Percentiles rank a stretch among this genome's conserved stretches.
These are phyloP conservation scores for Trichopoda pennipes DNA, from an alignment of 2,888 invertebrate genomes.

Conservation along the genomic window DNA sequence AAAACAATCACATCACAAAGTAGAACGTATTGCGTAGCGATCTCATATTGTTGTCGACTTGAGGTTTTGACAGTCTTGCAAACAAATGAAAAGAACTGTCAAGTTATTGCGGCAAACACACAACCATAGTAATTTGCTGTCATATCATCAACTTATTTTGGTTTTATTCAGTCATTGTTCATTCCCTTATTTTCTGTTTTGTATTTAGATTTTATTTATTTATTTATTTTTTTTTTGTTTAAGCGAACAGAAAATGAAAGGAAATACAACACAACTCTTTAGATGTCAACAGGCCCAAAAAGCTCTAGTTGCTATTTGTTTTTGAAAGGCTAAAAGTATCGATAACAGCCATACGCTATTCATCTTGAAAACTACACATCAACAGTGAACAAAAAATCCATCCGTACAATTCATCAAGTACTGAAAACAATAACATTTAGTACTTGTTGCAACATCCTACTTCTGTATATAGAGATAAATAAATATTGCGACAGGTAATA, in stretches of 20 bases:
- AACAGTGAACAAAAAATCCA: not conserved
- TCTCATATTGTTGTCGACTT: conserved; percentile 64
- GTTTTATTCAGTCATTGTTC: conserved; percentile 58
- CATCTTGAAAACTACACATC: conserved; percentile 29
- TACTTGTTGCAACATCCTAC: conserved; percentile 8
- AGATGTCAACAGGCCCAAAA: conserved; percentile 62
- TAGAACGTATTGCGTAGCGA: conserved; percentile 60
- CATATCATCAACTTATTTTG: conserved; percentile 69
- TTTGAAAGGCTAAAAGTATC: conserved; percentile 63
- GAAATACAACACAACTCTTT: conserved; percentile 51
- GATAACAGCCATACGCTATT: conserved; percentile 58
- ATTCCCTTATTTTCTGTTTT: conserved; percentile 13
- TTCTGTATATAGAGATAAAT: conserved; percentile 41
- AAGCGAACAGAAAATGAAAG: conserved; percentile 42
- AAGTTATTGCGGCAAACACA: conserved; percentile 69
- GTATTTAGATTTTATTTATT: conserved; percentile 25
- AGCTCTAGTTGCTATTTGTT: conserved; percentile 28
- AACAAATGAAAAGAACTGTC: conserved; percentile 73
- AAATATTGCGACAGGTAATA: conserved; percentile 57
- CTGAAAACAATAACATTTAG: conserved; percentile 29
- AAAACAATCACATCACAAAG: conserved; percentile 55
- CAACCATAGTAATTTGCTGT: conserved; percentile 71
- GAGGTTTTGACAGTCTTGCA: conserved; percentile 71
- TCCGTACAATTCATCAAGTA: conserved; percentile 49
- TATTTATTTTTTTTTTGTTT: conserved; percentile 26